Evolutionary conservation across 2,113 vertebrate species (phyloP).

Genomic region (Ciconia maguari): DNA sequence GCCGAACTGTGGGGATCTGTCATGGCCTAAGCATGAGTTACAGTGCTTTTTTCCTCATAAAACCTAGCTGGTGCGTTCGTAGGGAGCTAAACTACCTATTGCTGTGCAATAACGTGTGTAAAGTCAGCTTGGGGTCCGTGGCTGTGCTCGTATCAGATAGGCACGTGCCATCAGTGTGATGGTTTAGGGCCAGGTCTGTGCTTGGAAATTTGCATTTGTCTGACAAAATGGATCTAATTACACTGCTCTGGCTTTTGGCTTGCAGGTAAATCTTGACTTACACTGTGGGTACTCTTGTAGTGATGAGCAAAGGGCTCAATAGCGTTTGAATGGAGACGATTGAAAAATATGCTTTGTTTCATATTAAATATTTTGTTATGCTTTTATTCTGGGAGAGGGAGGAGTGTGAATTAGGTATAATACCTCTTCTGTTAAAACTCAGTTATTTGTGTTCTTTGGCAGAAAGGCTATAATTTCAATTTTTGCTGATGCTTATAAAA

Average conservation of each 20-base stretch:
- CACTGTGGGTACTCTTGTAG: background rate
- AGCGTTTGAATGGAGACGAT: background rate
- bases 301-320: background rate
- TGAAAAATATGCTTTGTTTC: background rate
- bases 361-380: background rate
- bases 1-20: background rate
- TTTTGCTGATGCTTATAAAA: conserved; percentile 21
- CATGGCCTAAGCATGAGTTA: background rate
- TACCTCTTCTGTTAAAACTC: background rate
- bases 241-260: background rate
- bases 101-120: background rate
- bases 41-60: background rate
- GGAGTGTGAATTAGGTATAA: background rate
- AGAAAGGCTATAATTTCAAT: conserved; percentile 24
- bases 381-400: background rate
- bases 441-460: background rate
- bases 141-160: background rate
- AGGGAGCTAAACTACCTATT: background rate
- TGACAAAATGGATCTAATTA: background rate
- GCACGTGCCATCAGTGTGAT: background rate
- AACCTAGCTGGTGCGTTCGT: background rate
- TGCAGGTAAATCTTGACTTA: background rate
- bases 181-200: background rate
- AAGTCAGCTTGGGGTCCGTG: background rate
- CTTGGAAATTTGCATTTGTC: background rate